Evolutionary conservation across 2,113 vertebrate species (phyloP).

Genomic region (Salminus brasiliensis): DNA sequence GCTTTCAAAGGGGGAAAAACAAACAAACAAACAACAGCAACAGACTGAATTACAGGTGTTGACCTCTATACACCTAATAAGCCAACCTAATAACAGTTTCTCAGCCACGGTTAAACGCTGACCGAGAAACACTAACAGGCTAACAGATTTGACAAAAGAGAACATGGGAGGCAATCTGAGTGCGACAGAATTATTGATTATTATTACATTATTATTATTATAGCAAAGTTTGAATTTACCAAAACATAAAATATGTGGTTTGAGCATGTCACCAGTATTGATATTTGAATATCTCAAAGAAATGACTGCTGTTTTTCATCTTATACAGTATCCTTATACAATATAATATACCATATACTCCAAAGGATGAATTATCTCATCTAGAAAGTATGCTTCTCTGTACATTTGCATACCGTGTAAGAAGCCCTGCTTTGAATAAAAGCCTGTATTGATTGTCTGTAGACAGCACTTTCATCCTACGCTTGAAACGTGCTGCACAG

Average conservation of each 20-base stretch:
- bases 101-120: too few species aligned
- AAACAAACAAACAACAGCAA: slow-evolving; percentile 19
- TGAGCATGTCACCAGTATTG: background rate
- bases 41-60: too few species aligned
- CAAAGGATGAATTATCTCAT: slow-evolving; percentile 62
- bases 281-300: slow-evolving; percentile 23
- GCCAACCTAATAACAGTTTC: too few species aligned
- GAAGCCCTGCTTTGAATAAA: slow-evolving; percentile 71
- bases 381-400: slow-evolving; percentile 54
- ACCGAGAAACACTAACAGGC: too few species aligned
- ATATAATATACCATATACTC: too few species aligned
- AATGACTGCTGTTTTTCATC: slow-evolving; percentile 61
- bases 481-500: slow-evolving; percentile 15
- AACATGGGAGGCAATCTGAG: too few species aligned
- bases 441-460: slow-evolving; percentile 62
- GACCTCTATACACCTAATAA: too few species aligned
- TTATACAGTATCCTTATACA: too few species aligned
- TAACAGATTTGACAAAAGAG: too few species aligned
- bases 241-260: background rate
- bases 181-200: too few species aligned
- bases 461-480: slow-evolving; percentile 65
- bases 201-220: too few species aligned
- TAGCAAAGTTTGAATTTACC: too few species aligned
- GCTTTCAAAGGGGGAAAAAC: background rate
- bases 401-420: slow-evolving; percentile 62